Conservation (phyloP, 2,113 vertebrate species). For the Crotalus horridus region DNA sequence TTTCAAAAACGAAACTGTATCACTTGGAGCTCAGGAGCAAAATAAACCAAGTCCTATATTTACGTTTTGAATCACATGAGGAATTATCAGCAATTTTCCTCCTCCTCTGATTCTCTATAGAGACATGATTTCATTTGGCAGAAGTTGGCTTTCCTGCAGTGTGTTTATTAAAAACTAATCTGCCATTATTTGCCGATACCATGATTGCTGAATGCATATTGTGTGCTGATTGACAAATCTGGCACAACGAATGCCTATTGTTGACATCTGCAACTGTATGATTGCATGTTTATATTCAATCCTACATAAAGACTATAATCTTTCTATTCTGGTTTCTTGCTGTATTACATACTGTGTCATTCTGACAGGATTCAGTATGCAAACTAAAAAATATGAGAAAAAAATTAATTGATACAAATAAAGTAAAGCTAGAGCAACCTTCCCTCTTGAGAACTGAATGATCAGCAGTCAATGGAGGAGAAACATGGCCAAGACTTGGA, state of each 20-base stretch:
- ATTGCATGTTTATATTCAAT: conserved; percentile 24
- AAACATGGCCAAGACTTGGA: background rate
- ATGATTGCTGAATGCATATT: background rate
- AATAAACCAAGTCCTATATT: background rate
- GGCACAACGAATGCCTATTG: background rate
- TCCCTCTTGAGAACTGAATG: background rate
- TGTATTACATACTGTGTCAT: background rate
- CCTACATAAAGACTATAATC: conserved; percentile 24
- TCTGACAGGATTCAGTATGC: background rate
- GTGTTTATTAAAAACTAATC: background rate
- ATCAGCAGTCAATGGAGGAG: no score
- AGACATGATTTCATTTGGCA: background rate
- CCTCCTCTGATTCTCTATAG: background rate
- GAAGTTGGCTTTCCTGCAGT: background rate
- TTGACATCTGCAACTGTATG: conserved; percentile 19
- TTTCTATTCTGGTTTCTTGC: conserved; percentile 18
- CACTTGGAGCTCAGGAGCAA: background rate
- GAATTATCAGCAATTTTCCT: background rate
- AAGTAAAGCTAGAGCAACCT: background rate
- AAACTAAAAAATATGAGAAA: background rate
- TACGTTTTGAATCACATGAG: background rate
- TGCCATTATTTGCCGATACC: background rate
- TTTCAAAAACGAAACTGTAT: background rate
- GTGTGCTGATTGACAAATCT: conserved; percentile 17
- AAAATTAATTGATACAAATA: background rate